A percentile compares a stretch with the other conserved stretches of the same genome.
These are phyloP conservation scores for Patella depressa DNA, from an alignment of 2,888 invertebrate genomes.

Conservation along the genomic window DNA sequence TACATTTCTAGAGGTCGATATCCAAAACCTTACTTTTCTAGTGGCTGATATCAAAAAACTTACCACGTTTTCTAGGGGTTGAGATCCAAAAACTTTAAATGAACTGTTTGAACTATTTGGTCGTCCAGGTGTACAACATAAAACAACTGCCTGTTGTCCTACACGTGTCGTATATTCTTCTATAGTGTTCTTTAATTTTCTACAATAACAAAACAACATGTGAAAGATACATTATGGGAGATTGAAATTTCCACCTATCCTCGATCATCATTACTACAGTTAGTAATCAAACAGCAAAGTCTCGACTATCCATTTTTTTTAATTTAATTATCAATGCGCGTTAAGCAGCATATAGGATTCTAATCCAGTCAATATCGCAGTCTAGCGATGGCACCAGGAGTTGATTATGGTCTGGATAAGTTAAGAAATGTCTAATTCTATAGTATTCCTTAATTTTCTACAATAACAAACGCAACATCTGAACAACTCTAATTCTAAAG, in stretches of 20 bases:
- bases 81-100: constrained; percentile 95
- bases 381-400: no score
- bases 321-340: no score
- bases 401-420: no score
- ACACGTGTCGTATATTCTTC: constrained; percentile 97
- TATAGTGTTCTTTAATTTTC: constrained; percentile 71
- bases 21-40: not conserved
- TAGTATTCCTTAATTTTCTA: constrained; percentile 71
- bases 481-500: not conserved
- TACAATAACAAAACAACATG: constrained; percentile 36
- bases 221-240: not conserved
- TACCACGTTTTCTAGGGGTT: constrained; percentile 94
- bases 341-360: no score
- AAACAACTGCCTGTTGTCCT: constrained; percentile 95
- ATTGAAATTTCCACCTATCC: not conserved
- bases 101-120: constrained; percentile 83
- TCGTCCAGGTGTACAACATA: constrained; percentile 96
- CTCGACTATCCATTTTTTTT: no score
- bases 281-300: no score
- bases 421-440: constrained; percentile 28
- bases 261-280: not conserved
- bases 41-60: constrained; percentile 43
- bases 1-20: no score
- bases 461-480: constrained; percentile 11
- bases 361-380: no score